A percentile compares a stretch with the other conserved stretches of the same genome.
Conservation (phyloP, 2,888 invertebrate species). For the Ormyrus labotus region DNA sequence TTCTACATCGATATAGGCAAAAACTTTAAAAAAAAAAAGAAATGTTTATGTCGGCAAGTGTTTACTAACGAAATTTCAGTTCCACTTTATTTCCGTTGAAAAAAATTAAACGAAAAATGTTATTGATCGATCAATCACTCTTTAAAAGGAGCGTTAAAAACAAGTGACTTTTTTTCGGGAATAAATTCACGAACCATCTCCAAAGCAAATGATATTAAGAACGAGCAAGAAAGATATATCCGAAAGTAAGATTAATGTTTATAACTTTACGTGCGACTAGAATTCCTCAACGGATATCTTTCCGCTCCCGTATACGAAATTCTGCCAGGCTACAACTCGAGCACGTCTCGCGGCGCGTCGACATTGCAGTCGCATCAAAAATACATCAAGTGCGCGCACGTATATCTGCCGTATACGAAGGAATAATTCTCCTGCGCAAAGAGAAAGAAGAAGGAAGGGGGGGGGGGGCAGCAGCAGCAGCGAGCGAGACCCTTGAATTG, state of each 20-base stretch:
- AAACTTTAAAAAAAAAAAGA: too few species aligned
- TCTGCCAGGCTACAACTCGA: conserved; percentile 23
- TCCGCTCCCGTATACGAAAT: conserved; percentile 18
- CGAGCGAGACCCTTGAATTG: conserved; percentile 43
- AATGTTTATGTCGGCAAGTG: too few species aligned
- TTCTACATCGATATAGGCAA: too few species aligned
- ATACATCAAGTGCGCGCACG: conserved; percentile 52
- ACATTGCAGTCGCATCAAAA: conserved; percentile 54
- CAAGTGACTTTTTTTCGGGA: too few species aligned
- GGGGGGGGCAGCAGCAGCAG: neutral
- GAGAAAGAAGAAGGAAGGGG: neutral
- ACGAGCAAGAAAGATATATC: neutral
- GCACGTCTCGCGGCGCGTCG: conserved; percentile 43
- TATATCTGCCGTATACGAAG: neutral
- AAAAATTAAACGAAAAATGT: too few species aligned
- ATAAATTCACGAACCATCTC: too few species aligned
- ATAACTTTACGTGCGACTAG: conserved; percentile 20
- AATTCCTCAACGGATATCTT: conserved; percentile 19
- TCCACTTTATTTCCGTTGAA: too few species aligned
- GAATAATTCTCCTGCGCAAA: conserved; percentile 13
- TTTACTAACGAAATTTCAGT: too few species aligned
- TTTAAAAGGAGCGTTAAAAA: too few species aligned
- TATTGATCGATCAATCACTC: too few species aligned
- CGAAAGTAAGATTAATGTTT: conserved; percentile 39
- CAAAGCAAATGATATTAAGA: too few species aligned